Conservation (phyloP, 1,140 invertebrate species). For the Bradysia coprophila region DNA sequence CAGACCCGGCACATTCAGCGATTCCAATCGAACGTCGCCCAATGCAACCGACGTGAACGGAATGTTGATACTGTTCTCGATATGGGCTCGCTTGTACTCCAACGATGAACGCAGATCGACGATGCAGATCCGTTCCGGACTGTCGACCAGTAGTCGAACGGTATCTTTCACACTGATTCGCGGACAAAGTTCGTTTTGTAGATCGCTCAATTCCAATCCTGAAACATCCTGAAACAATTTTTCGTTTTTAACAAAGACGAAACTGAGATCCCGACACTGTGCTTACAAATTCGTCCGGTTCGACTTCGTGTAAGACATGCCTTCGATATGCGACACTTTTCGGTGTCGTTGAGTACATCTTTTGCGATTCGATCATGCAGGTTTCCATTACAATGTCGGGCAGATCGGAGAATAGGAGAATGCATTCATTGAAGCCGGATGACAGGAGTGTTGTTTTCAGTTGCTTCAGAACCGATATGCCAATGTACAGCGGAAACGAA, state of each 20-base stretch:
- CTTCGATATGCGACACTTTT: conserved; percentile 71
- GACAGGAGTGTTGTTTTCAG: conserved; percentile 63
- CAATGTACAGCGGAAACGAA: conserved; percentile 88
- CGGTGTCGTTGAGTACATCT: conserved; percentile 72
- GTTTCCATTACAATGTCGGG: conserved; percentile 94
- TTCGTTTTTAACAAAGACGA: too few species aligned
- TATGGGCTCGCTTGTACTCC: conserved; percentile 54
- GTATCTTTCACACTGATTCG: conserved; percentile 75
- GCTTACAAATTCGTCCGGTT: conserved; percentile 25
- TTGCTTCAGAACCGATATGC: conserved; percentile 82
- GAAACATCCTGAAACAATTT: conserved; percentile 41
- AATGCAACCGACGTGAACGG: conserved; percentile 59
- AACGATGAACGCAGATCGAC: conserved; percentile 56
- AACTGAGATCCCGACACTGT: too few species aligned
- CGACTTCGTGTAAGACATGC: conserved; percentile 12
- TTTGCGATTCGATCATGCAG: conserved; percentile 75
- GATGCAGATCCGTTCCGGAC: conserved; percentile 44
- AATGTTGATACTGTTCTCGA: conserved; percentile 69
- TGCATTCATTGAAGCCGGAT: conserved; percentile 95
- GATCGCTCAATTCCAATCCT: conserved; percentile 40
- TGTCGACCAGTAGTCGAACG: conserved; percentile 45
- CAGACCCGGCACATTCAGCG: conserved; percentile 39
- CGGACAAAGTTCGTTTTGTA: conserved; percentile 55
- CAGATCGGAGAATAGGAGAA: conserved; percentile 89
- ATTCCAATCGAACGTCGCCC: conserved; percentile 37